Conservation (phyloP, 2,797 vertebrate species). For the Sciurus carolinensis region DNA sequence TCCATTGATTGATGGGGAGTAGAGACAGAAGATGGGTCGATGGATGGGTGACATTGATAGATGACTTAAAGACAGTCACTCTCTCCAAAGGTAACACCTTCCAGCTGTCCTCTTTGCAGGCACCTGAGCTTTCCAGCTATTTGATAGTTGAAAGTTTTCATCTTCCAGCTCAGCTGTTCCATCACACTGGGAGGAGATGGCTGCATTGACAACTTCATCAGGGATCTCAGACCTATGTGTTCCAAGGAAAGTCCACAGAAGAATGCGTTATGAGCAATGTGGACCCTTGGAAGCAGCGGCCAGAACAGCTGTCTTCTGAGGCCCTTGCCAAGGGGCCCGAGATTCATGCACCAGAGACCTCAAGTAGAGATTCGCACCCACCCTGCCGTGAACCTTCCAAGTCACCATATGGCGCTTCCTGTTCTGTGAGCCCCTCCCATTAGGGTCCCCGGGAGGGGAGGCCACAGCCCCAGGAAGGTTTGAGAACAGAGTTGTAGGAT, state of each 20-base stretch:
- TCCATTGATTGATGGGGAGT: neutral
- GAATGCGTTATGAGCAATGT: neutral
- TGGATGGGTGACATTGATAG: too few species aligned
- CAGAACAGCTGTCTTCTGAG: slow-evolving; percentile 43
- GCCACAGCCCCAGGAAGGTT: neutral
- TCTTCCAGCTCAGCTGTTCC: neutral
- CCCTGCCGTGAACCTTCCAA: neutral
- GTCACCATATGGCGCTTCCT: slow-evolving; percentile 64
- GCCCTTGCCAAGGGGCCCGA: neutral
- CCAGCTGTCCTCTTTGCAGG: neutral
- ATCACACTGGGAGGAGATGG: neutral
- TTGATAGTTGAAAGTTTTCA: neutral
- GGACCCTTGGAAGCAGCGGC: neutral
- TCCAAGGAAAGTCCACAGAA: neutral
- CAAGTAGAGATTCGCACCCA: neutral
- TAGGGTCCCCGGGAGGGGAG: neutral
- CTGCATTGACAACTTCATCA: neutral
- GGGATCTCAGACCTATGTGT: neutral
- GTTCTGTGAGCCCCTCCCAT: neutral
- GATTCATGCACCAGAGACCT: neutral
- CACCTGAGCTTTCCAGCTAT: neutral
- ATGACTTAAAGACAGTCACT: neutral
- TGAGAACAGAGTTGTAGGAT: neutral
- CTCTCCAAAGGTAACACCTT: neutral
- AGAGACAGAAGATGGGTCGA: neutral